Evolutionary conservation across 2,113 vertebrate genomes (phyloP), one percentile per base, ranked within the genome.

Genomic region (Rhadina sibilatrix): DNA sequence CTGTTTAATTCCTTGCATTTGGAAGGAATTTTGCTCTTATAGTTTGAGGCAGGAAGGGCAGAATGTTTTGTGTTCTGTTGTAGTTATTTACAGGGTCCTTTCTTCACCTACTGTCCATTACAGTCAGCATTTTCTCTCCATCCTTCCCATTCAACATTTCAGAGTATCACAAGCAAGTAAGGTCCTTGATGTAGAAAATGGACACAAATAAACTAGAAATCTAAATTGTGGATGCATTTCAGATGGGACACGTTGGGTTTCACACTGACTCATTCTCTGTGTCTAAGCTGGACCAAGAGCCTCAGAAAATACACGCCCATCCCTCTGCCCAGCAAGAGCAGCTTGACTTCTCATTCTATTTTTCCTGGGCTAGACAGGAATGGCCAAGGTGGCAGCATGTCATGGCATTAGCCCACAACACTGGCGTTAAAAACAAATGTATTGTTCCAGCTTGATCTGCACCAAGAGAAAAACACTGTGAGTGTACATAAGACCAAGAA

Each of bases 371-470:
- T 2, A 24, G 50, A 35, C 18, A 40, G 14, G 16, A 54, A 40
- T 3, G 10, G 47, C 10, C 17, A 63, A 25, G 20, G 10, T 28
- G 18, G 11, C 0, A 0, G 15, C 4, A 2, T 13, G 38, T 61
- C 33, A 11, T 8, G 30, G 27, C 47, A 61, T 3, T 61, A n/a
- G 17, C 35, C 22, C 38, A 31, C 17, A 19, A 54, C 37, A 37
- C 10, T 57, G 28, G 3, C 60, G 13, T 42, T 70, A 46, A 28
- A 57, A 79, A 60, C 8, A 50, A 49, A 52, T 14, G 2, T 11
- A 35, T 19, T 57, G 9, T 24, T 90, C n/a, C 83, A 83, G 7
- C 22, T 72, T 71, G 33, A 49, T 71, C 31, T 31, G 23, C n/a
- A 57, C 6, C 16, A 35, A 31, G 16, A 83, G 15, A 15, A 63